Evolutionary conservation across 23 tunicate genomes (phyloP).

Genomic region (Trididemnum nubilum): DNA sequence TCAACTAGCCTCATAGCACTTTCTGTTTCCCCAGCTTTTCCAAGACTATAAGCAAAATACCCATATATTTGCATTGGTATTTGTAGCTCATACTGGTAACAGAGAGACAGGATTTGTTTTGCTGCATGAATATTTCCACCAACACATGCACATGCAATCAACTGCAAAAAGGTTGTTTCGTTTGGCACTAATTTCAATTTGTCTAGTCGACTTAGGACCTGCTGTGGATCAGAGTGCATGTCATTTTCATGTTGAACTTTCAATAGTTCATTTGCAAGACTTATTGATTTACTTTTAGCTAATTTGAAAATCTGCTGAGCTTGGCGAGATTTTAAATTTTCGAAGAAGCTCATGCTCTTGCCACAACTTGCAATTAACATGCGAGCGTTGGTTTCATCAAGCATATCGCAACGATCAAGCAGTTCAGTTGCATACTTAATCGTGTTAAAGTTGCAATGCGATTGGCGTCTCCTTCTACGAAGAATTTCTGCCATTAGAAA

Average conservation of each 20-base stretch:
- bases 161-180: neutral
- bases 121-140: neutral
- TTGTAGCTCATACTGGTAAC: neutral
- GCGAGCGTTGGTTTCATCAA: neutral
- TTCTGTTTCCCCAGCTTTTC: neutral
- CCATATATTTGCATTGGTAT: conserved; percentile 15
- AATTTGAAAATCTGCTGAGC: neutral
- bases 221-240: neutral
- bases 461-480: too few relatives aligned
- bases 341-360: neutral
- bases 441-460: neutral
- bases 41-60: conserved; percentile 1
- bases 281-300: neutral
- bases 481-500: too few relatives aligned
- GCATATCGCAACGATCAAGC: neutral
- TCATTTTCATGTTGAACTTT: neutral
- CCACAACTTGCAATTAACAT: neutral
- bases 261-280: neutral
- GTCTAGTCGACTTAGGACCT: neutral
- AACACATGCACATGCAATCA: neutral
- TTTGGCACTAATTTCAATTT: neutral
- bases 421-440: neutral
- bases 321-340: neutral
- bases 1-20: neutral
- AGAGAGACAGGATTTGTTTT: neutral